These are phyloP conservation scores for Goniozus legneri DNA, from an alignment of 1,140 invertebrate genomes.

Conservation along the genomic window DNA sequence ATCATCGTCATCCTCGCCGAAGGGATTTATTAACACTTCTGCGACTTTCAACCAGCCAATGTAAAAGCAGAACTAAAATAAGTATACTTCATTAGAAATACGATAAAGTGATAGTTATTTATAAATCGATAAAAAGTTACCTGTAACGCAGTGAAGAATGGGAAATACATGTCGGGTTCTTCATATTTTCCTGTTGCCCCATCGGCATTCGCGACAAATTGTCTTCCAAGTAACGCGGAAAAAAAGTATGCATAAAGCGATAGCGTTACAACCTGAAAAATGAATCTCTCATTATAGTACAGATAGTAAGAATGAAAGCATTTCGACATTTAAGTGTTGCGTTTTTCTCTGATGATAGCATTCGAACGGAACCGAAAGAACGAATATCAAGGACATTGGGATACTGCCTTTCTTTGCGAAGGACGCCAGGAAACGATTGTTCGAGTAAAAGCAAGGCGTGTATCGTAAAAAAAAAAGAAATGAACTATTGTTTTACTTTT, in stretches of 20 bases:
- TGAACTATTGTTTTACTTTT: neutral
- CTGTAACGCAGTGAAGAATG: conserved; percentile 87
- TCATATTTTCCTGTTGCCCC: conserved; percentile 61
- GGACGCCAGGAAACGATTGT: conserved; percentile 22
- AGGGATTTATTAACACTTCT: conserved; percentile 87
- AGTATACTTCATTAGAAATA: neutral
- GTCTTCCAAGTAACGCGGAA: conserved; percentile 78
- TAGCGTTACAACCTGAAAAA: conserved; percentile 82
- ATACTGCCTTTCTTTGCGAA: conserved; percentile 23
- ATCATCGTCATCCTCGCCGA: conserved; percentile 93
- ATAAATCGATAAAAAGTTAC: conserved; percentile 53
- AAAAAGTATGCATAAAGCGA: conserved; percentile 90
- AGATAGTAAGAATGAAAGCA: neutral
- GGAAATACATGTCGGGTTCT: conserved; percentile 85
- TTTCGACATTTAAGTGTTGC: neutral
- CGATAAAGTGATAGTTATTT: conserved; percentile 16
- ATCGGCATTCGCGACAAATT: conserved; percentile 63
- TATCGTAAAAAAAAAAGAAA: conserved; percentile 3
- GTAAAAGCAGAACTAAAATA: conserved; percentile 86
- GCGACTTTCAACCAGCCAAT: conserved; percentile 95
- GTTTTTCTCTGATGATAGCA: neutral
- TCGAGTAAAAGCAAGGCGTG: conserved; percentile 12
- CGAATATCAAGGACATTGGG: conserved; percentile 23
- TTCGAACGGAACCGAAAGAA: conserved; percentile 17
- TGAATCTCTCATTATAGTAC: conserved; percentile 9